phyloP scores from a whole-genome alignment of 2,888 invertebrate species.

The Dicyrtoma fusca region DNA sequence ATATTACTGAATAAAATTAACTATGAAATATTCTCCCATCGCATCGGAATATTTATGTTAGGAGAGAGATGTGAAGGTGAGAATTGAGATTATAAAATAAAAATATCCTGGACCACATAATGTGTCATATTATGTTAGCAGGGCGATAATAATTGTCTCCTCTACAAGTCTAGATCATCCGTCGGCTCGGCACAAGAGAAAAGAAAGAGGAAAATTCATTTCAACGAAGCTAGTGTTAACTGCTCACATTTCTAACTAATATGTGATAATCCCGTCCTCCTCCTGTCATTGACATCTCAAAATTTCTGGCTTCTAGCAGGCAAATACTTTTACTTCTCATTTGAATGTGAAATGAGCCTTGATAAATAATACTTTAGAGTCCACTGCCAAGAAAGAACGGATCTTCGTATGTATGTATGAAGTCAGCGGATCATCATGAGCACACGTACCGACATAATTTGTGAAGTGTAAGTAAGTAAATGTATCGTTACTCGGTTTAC shows the following conservation, averaged over 20 bases:
- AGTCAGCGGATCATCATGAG: no score
- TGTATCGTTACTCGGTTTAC: not conserved
- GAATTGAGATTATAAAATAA: not conserved
- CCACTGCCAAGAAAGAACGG: no score
- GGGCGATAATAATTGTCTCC: not conserved
- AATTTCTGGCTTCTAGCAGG: constrained; percentile 21
- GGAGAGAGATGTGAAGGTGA: not conserved
- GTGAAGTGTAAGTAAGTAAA: not conserved
- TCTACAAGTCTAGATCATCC: not conserved
- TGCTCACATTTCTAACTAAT: not conserved
- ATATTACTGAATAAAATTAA: no score
- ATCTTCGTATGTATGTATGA: no score
- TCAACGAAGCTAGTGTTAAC: no score
- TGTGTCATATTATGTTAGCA: not conserved
- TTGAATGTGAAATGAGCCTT: constrained; percentile 32
- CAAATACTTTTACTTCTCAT: constrained; percentile 31
- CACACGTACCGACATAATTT: constrained; percentile 9
- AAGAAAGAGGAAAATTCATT: no score
- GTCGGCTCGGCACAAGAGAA: not conserved
- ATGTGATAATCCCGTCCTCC: constrained; percentile 7
- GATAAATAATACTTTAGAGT: not conserved
- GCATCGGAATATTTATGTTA: no score
- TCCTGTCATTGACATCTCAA: constrained; percentile 18
- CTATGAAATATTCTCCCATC: no score
- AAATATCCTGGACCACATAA: not conserved